phyloP scores from a whole-genome alignment of 2,113 vertebrate species.

The Morone saxatilis region DNA sequence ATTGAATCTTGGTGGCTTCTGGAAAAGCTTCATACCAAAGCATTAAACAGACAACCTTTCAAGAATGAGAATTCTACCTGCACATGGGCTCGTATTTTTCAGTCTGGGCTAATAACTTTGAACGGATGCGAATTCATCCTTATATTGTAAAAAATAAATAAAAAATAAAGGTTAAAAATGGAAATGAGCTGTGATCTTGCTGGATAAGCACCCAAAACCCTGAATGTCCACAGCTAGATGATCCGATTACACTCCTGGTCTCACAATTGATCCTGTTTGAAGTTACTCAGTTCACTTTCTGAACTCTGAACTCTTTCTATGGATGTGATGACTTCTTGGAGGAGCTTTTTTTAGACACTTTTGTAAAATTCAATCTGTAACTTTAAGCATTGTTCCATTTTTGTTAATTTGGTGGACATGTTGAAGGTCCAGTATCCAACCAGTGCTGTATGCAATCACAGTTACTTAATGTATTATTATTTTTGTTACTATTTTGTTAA shows the following conservation, averaged over 20 bases:
- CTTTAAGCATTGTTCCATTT: background rate
- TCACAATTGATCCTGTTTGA: background rate
- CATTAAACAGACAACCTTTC: background rate
- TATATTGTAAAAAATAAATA: background rate
- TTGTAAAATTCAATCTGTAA: background rate
- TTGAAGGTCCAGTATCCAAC: slow-evolving; percentile 18
- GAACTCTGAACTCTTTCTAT: background rate
- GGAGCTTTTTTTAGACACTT: background rate
- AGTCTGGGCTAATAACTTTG: background rate
- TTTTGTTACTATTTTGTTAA: background rate
- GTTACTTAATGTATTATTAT: slow-evolving; percentile 23
- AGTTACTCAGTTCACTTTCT: background rate
- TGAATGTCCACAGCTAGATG: background rate
- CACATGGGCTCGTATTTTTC: background rate
- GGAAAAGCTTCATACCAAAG: background rate
- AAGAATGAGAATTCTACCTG: background rate
- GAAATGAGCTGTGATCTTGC: background rate
- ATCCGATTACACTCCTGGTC: too few species aligned
- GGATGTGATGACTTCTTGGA: background rate
- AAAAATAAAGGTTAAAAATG: background rate
- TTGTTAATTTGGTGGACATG: background rate
- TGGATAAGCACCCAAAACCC: background rate
- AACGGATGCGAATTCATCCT: background rate
- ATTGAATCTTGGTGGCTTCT: background rate
- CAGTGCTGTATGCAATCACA: slow-evolving; percentile 55